phyloP scores from a whole-genome alignment of 2,797 vertebrate genomes.

The Knipowitschia caucasica region DNA sequence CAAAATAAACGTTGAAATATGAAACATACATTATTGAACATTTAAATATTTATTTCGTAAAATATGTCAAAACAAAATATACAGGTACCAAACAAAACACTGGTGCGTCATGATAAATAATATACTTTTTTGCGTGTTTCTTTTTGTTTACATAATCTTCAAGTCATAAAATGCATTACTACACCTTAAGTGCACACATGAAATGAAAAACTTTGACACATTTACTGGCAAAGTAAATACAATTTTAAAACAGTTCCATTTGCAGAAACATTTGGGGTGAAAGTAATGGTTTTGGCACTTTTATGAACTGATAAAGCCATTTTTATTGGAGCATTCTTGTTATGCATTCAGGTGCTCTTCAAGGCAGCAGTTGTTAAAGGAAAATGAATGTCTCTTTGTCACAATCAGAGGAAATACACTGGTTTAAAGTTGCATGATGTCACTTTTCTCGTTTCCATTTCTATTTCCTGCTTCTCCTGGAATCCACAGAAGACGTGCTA shows the following conservation, averaged over 20 bases:
- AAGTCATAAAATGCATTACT: constrained; percentile 76
- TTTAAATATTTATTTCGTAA: constrained; percentile 88
- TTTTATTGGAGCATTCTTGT: constrained; percentile 21
- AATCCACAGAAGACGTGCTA: neutral
- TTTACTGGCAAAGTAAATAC: constrained; percentile 53
- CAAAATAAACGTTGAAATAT: too few relatives aligned
- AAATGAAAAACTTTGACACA: constrained; percentile 74
- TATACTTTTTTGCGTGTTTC: constrained; percentile 63
- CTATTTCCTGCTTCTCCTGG: neutral
- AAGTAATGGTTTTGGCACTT: constrained; percentile 58
- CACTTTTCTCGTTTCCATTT: neutral
- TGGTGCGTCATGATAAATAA: constrained; percentile 76
- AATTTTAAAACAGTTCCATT: constrained; percentile 52
- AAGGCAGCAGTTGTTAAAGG: constrained; percentile 19
- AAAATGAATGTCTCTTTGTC: constrained; percentile 11
- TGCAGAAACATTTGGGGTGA: constrained; percentile 34
- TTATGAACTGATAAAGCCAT: constrained; percentile 22
- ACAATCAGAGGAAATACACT: constrained; percentile 28
- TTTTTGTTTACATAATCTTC: constrained; percentile 72
- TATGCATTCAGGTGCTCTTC: constrained; percentile 12
- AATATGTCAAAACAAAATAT: constrained; percentile 82
- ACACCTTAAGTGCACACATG: constrained; percentile 76
- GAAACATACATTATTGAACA: constrained; percentile 45
- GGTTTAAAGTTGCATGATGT: neutral
- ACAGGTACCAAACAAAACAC: constrained; percentile 71